A percentile compares a stretch with the other conserved stretches of the same genome.
phyloP scores from a whole-genome alignment of 23 tunicate genomes.

The Ciona savignyi region DNA sequence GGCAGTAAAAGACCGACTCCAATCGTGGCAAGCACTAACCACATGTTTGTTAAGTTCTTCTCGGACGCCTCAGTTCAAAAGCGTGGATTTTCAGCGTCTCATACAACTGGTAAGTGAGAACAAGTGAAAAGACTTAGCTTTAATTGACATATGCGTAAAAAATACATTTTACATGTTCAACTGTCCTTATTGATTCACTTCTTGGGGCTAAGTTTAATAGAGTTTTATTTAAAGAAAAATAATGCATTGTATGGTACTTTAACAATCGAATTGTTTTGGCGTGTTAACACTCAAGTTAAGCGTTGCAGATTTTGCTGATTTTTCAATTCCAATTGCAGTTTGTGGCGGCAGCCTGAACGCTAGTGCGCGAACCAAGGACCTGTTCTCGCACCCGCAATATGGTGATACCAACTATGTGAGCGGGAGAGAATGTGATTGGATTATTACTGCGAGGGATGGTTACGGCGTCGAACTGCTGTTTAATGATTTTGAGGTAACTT shows the following conservation, averaged over 20 bases:
- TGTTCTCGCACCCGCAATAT: constrained; percentile 91
- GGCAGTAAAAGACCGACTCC: constrained; percentile 53
- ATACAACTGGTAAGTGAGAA: constrained; percentile 78
- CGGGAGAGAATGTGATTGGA: constrained; percentile 90
- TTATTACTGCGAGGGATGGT: constrained; percentile 35
- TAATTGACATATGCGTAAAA: too few relatives aligned
- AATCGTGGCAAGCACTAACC: constrained; percentile 39
- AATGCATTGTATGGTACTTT: too few relatives aligned
- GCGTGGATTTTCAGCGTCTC: constrained; percentile 83
- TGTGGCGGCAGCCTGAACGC: constrained; percentile 85
- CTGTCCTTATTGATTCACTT: too few relatives aligned
- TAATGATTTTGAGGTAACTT: constrained; percentile 60
- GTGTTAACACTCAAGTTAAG: too few relatives aligned
- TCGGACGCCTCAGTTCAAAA: constrained; percentile 91
- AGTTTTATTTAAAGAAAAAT: too few relatives aligned
- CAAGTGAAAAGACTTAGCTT: too few relatives aligned
- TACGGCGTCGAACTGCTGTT: constrained; percentile 31
- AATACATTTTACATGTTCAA: too few relatives aligned
- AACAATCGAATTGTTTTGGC: too few relatives aligned
- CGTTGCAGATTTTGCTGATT: too few relatives aligned
- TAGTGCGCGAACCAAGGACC: constrained; percentile 5
- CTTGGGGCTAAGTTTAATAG: too few relatives aligned
- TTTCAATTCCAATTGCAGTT: constrained; percentile 29
- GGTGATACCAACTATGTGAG: constrained; percentile 87
- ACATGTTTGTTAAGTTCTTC: constrained; percentile 69